Evolutionary conservation across 2,888 invertebrate species (phyloP).

Genomic region (Andrena camellia): DNA sequence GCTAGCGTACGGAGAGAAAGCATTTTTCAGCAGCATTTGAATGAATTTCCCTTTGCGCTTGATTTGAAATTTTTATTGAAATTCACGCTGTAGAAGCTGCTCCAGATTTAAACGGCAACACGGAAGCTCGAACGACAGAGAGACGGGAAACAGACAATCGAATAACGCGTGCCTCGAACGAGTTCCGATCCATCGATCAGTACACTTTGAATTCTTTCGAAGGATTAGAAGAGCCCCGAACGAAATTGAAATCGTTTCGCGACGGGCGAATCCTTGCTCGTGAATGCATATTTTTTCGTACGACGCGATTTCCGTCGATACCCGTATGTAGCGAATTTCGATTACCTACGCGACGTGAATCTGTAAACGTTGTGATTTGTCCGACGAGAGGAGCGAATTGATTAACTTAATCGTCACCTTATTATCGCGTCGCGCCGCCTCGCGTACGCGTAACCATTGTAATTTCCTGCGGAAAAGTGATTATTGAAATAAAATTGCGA

Average conservation of each 20-base stretch:
- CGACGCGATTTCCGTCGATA: constrained; percentile 45
- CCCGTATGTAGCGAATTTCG: constrained; percentile 44
- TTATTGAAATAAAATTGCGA: constrained; percentile 69
- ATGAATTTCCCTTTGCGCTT: constrained; percentile 37
- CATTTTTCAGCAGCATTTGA: constrained; percentile 19
- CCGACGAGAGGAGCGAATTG: constrained; percentile 57
- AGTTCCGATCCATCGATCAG: constrained; percentile 45
- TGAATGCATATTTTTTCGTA: constrained; percentile 18
- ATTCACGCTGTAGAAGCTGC: constrained; percentile 7
- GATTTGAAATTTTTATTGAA: constrained; percentile 27
- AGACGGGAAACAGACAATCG: constrained; percentile 47
- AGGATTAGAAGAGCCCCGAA: constrained; percentile 4
- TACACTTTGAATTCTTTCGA: not conserved
- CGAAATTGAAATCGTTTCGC: constrained; percentile 7
- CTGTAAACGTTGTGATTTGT: constrained; percentile 60
- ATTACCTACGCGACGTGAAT: constrained; percentile 49
- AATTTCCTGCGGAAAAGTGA: constrained; percentile 65
- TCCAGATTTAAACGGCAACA: not conserved
- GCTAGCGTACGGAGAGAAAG: constrained; percentile 2
- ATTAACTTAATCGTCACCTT: constrained; percentile 67
- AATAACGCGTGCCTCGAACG: constrained; percentile 50
- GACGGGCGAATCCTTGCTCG: not conserved
- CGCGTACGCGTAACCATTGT: constrained; percentile 61
- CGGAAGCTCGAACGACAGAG: constrained; percentile 55
- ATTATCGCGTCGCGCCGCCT: constrained; percentile 51